Base-by-base conservation (phyloP, 2,888 invertebrate genomes). In the Norana najaformis region DNA sequence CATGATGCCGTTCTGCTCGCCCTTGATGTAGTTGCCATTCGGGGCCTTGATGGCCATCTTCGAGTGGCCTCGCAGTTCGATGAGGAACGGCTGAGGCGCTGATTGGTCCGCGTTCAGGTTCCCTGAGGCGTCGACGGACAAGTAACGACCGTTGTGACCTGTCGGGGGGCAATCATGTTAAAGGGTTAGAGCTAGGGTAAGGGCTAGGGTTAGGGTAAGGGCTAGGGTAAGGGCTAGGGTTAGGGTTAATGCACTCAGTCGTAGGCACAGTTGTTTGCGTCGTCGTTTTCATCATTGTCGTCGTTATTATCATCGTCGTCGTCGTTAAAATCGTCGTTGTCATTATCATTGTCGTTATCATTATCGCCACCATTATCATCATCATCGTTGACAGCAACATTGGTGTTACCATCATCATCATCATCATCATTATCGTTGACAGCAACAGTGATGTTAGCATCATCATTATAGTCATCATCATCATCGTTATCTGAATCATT, bases 81-180 rank as follows among this genome's bases (percentile, higher is more conserved):
- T 96, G 95, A 97, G 97, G 96, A 98, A 98, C 89, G 97, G 97
- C 93, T 97, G 96, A 35, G 98, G 97, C 36, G 96, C 95, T 93
- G 98, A 97, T 39, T 97, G 96, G 95, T 98, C 98, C 91, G 98
- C 97, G 69, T 97, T 96, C 90, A 98, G 97, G 20, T 92, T 92
- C 90, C 97, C 96, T 95, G 98, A 98, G 93, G 97, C 97, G 94
- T 97, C 97, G 90, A 97, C 97, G 95, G 97, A 97, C 98, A 98
- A 98, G 95, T 98, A 99, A 95, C 98, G 98, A 93, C 97, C 97
- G 95, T 97, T 98, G 95, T 97, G 97, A 93, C 98, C 98, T 98
- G n/a, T 41, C n/a, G 14, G 41, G 13, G 16, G 18, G 41, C 11
- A 69, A 69, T 23, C 5, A 47, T 23, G 23, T 47, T 47, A 20